Base-by-base conservation (phyloP, 2,113 vertebrate species). In the Daphoenositta chrysoptera region DNA sequence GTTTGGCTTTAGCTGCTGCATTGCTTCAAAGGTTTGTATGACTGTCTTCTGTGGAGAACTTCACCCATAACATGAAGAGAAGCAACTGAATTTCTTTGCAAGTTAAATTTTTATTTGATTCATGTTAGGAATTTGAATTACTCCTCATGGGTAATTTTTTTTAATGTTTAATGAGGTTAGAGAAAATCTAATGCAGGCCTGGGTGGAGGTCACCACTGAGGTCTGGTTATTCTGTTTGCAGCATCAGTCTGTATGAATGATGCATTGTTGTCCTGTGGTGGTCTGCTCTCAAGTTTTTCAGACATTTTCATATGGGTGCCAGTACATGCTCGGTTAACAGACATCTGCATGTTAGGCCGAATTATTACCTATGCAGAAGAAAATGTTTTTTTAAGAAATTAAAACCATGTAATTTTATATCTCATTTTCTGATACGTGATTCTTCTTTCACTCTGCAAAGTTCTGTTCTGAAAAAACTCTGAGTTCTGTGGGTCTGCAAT, bases 11-110 rank as follows among this genome's bases (percentile, higher is more conserved):
- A 37, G 14, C 20, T 58, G 13, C 50, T 91, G 23, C n/a, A 3
- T 37, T n/a, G n/a, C n/a, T n/a, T n/a, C n/a, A n/a, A n/a, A n/a
- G 13, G 7, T 60, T 95, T 86, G 9, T 83, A 15, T 73, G 9
- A 9, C 24, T 54, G 23, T 3, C 4, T 92, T 80, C 45, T 77
- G n/a, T 61, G 51, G 44, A 58, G 37, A 70, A 24, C 26, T 89
- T 79, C 5, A 45, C 1, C 1, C 0, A 1, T 35, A 61, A 63
- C 39, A 13, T 0, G 1, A 71, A 75, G 13, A 76, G 26, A 82
- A 91, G 13, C 10, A 69, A 73, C 13, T 42, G 3, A 42, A 39
- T 57, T 77, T 66, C 35, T 78, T 77, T 56, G 16, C 13, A 71
- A 20, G 30, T 68, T 48, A 37, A 27, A 2, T 57, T 40, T 65